Conservation (phyloP, 2,888 invertebrate genomes). For the Dinocampus coccinellae region DNA sequence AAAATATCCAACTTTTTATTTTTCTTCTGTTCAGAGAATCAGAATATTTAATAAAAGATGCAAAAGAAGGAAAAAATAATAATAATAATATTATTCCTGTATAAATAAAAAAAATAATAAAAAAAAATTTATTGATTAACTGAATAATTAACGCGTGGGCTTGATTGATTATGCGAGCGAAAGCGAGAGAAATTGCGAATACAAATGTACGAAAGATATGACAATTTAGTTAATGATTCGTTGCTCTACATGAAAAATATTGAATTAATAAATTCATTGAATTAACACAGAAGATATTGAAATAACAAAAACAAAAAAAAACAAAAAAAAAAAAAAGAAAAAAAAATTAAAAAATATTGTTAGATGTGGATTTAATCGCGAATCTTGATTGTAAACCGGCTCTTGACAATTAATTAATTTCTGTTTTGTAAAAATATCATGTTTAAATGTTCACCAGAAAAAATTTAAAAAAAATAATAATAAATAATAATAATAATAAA, state of each 20-base stretch:
- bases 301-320: no score
- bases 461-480: no score
- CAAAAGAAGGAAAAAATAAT: conserved; percentile 25
- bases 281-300: conserved; percentile 5
- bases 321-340: conserved; percentile 7
- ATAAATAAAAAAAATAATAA: conserved; percentile 36
- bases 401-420: conserved; percentile 32
- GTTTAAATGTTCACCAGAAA: conserved; percentile 20
- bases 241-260: conserved; percentile 6
- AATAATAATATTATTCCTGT: neutral
- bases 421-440: conserved; percentile 4
- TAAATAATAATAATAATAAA: no score
- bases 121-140: conserved; percentile 37
- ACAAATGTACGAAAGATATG: conserved; percentile 15
- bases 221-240: neutral
- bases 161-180: conserved; percentile 29
- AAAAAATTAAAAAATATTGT: neutral
- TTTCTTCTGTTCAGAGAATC: conserved; percentile 55
- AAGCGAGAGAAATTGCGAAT: neutral
- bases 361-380: conserved; percentile 21
- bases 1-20: conserved; percentile 63
- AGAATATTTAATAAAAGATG: conserved; percentile 45
- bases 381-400: conserved; percentile 22
- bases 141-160: conserved; percentile 35
- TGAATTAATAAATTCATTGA: conserved; percentile 12